Conservation (phyloP, 2,113 vertebrate species). For the Crypturellus undulatus region DNA sequence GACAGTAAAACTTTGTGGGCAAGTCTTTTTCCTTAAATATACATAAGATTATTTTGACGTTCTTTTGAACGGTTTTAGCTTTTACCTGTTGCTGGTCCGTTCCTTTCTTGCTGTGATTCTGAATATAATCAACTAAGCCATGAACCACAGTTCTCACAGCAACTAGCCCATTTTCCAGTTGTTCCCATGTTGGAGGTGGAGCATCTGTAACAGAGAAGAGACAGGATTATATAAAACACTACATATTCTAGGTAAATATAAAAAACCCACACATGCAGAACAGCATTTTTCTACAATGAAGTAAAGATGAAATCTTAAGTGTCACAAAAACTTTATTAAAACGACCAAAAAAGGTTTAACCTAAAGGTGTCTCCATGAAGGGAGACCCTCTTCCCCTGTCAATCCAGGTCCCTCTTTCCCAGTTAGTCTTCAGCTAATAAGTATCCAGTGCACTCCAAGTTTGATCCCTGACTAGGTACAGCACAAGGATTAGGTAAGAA, state of each 20-base stretch:
- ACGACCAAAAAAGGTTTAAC: background rate
- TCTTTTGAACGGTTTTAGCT: background rate
- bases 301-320: background rate
- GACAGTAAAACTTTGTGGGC: background rate
- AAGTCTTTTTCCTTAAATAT: background rate
- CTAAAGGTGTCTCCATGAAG: too few relatives aligned
- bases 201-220: conserved; percentile 83
- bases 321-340: background rate
- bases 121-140: conserved; percentile 97
- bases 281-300: background rate
- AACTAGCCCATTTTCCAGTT: conserved; percentile 95
- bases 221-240: background rate
- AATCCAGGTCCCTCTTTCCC: background rate
- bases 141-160: conserved; percentile 98
- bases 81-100: conserved; percentile 95
- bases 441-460: background rate
- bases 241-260: background rate
- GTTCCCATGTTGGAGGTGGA: conserved; percentile 96
- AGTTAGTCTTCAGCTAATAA: background rate
- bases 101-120: conserved; percentile 99
- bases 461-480: background rate
- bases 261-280: background rate
- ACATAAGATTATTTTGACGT: too few relatives aligned
- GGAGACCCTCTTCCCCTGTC: too few relatives aligned
- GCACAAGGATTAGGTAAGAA: background rate